Percentiles rank a stretch among this genome's conserved stretches.
Conservation (phyloP, 2,113 vertebrate species). For the Ctenomys sociabilis region DNA sequence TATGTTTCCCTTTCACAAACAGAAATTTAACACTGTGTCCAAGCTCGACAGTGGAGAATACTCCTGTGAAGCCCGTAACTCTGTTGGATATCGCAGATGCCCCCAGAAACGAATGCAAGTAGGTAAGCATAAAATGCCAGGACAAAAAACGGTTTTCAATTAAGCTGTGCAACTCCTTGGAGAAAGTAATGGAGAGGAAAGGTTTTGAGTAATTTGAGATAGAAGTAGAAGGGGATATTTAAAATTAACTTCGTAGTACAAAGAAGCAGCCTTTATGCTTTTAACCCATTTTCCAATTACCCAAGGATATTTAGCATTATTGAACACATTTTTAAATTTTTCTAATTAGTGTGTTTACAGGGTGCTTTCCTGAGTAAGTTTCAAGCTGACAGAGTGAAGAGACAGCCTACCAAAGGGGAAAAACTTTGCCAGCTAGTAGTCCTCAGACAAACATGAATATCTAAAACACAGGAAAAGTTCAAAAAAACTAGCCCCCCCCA, state of each 20-base stretch:
- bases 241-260: not conserved
- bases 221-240: not conserved
- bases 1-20: constrained; percentile 67
- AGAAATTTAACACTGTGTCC: constrained; percentile 93
- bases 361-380: not conserved
- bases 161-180: not conserved
- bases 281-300: constrained; percentile 1
- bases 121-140: constrained; percentile 82
- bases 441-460: too few species aligned
- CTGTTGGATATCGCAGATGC: constrained; percentile 91
- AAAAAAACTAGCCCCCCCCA: too few species aligned
- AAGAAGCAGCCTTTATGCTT: not conserved
- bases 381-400: not conserved
- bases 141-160: not conserved
- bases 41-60: constrained; percentile 93
- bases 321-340: not conserved
- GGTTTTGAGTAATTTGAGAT: not conserved
- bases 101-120: constrained; percentile 91
- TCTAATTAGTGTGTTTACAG: not conserved
- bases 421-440: too few species aligned
- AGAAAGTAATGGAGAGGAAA: not conserved
- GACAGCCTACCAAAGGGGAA: too few species aligned
- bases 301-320: not conserved
- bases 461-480: too few species aligned
- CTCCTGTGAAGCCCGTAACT: constrained; percentile 94